Base-by-base conservation (phyloP, 2,797 vertebrate species). In the Zalophus californianus region DNA sequence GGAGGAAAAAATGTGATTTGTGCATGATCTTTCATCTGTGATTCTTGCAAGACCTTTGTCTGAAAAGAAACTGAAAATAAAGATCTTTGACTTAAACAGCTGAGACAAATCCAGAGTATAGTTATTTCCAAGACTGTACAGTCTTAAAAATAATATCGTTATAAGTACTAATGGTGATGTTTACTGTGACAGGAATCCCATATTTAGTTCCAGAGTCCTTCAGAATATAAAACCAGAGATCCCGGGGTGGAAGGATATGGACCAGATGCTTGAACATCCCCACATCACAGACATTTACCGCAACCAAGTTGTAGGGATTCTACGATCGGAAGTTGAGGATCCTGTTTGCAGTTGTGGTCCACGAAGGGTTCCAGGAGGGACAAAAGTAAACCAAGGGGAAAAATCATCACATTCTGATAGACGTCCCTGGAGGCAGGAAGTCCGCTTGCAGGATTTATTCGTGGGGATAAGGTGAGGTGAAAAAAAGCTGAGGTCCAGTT, bases 21-120 rank as follows among this genome's bases (percentile, higher is more conserved):
- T 48, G 5, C 9, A 0, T 41, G 9, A 48, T 54, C 77, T 84
- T 95, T 89, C 41, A 0, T 66, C 93, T 93, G 14, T 86, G 64
- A 94, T 94, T 95, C 62, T 83, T 84, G 27, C 9, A 78, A 84
- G 66, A 91, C 44, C 44, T 93, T 91, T 87, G 70, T 91, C 85
- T 96, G 62, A 68, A 96, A 83, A 82, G 18, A 95, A 92, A 64
- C 15, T 4, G 14, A 86, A 96, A 97, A 94, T 97, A 97, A 96
- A 98, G 79, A 56, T 73, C 77, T 93, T 94, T 93, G 84, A 93
- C 68, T 75, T 84, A 92, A 79, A 68, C 35, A 66, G 20, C 52
- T 27, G 75, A 78, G 62, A 84, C 18, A 77, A 83, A 78, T 79
- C 56, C 50, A 52, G 84, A 72, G 60, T 88, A 21, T 79, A 62